Evolutionary conservation across 2,113 vertebrate species (phyloP).

Genomic region (Paratilapia polleni): DNA sequence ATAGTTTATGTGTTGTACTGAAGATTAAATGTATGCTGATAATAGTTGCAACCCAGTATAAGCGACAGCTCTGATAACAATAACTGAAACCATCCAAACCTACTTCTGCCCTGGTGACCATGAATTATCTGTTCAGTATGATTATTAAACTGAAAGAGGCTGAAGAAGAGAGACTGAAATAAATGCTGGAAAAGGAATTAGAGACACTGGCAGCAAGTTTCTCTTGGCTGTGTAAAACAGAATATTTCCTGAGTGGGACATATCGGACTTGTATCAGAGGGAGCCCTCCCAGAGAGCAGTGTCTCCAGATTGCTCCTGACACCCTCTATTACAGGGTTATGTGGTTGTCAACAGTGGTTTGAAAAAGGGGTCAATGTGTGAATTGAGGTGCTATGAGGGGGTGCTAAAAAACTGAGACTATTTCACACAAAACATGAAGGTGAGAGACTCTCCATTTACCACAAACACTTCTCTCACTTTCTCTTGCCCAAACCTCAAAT

Average conservation of each 20-base stretch:
- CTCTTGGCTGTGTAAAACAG: not conserved
- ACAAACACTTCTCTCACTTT: conserved; percentile 42
- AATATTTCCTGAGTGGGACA: conserved; percentile 31
- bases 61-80: not conserved
- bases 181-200: conserved; percentile 5
- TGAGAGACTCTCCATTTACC: conserved; percentile 58
- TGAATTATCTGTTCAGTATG: not conserved
- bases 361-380: conserved; percentile 64
- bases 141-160: conserved; percentile 12
- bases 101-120: not conserved
- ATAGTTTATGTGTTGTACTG: not conserved
- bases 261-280: conserved; percentile 19
- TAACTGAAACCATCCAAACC: not conserved
- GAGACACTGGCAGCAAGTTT: conserved; percentile 15
- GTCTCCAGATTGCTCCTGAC: conserved; percentile 60
- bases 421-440: conserved; percentile 66
- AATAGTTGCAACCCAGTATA: not conserved
- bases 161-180: not conserved
- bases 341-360: conserved; percentile 55
- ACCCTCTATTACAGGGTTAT: conserved; percentile 61
- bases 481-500: conserved; percentile 33
- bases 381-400: conserved; percentile 53
- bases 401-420: conserved; percentile 55
- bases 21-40: not conserved
- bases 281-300: conserved; percentile 28